Evolutionary conservation across 1,140 invertebrate genomes (phyloP).

Genomic region (Mizuhopecten yessoensis): DNA sequence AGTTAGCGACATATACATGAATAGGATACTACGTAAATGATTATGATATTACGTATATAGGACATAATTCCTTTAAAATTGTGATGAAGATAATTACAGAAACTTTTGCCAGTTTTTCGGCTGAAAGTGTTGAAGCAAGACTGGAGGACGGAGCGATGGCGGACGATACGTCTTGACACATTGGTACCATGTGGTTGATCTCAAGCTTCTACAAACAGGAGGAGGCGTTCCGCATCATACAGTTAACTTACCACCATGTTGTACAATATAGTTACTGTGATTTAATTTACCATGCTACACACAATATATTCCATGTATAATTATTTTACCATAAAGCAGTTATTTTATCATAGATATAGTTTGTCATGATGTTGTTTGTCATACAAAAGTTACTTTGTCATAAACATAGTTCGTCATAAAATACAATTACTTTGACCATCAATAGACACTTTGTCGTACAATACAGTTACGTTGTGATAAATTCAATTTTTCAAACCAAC

Average conservation of each 20-base stretch:
- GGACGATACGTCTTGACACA: not conserved
- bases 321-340: too few relatives aligned
- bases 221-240: not conserved
- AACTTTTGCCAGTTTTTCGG: conserved; percentile 12
- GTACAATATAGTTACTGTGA: not conserved
- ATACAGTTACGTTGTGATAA: too few relatives aligned
- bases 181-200: conserved; percentile 4
- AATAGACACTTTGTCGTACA: not conserved
- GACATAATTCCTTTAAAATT: not conserved
- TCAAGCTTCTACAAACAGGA: not conserved
- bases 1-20: too few relatives aligned
- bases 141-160: not conserved
- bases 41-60: not conserved
- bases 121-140: not conserved
- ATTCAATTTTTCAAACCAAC: too few relatives aligned
- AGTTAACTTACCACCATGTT: not conserved
- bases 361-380: not conserved
- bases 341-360: too few relatives aligned
- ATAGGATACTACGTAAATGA: not conserved
- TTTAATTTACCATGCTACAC: not conserved
- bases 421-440: not conserved
- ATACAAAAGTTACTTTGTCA: not conserved
- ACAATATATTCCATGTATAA: not conserved
- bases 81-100: not conserved
- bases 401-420: not conserved